Conservation (phyloP, 2,113 vertebrate genomes). For the Anguilla japonica region DNA sequence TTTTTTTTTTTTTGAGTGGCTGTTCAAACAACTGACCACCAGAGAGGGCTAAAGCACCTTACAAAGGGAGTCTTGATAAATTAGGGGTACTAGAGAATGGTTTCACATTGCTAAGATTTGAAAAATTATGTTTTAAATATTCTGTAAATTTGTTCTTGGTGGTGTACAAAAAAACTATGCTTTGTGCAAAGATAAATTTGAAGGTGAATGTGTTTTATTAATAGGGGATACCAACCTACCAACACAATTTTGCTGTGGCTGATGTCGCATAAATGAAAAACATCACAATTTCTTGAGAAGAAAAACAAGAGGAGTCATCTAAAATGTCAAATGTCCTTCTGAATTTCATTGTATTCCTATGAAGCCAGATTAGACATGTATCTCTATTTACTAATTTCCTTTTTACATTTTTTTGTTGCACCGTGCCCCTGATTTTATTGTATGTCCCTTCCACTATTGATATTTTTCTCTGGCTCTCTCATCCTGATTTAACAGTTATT, state of each 20-base stretch:
- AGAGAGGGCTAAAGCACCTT: conserved; percentile 34
- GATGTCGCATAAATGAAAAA: background rate
- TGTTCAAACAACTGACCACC: conserved; percentile 23
- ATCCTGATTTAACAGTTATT: background rate
- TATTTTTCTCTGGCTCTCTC: background rate
- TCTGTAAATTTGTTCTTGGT: background rate
- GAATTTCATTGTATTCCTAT: background rate
- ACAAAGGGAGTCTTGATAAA: background rate
- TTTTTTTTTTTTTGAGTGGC: background rate
- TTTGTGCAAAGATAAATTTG: background rate
- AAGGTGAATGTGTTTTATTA: background rate
- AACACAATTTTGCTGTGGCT: background rate
- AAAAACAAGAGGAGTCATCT: too few species aligned
- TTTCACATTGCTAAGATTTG: background rate
- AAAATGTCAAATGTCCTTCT: background rate
- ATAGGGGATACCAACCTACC: background rate
- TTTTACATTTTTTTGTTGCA: background rate
- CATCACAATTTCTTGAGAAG: too few species aligned
- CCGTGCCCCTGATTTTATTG: background rate
- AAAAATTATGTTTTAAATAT: background rate
- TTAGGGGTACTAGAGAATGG: background rate
- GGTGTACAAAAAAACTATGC: background rate
- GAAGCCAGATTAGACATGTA: background rate
- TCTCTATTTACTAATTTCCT: background rate
- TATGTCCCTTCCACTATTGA: background rate